Conservation (phyloP, 1,140 invertebrate species). For the Hestina assimilis region DNA sequence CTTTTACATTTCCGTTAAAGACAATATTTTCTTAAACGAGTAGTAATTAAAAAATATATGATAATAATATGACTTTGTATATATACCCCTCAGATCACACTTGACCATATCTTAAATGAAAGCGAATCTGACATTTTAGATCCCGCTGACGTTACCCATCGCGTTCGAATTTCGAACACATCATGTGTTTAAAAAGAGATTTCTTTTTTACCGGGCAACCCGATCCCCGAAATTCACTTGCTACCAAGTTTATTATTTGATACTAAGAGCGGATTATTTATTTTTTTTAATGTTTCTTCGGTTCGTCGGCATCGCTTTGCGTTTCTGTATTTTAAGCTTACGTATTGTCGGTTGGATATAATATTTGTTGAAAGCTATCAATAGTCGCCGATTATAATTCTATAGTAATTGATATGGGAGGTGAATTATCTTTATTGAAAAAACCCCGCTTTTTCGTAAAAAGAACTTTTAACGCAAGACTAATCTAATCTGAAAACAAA, state of each 20-base stretch:
- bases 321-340: conserved; percentile 42
- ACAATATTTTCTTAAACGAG: too few relatives aligned
- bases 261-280: conserved; percentile 67
- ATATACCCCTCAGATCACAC: neutral
- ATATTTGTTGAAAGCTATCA: conserved; percentile 30
- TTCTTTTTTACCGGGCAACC: conserved; percentile 62
- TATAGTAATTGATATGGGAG: neutral
- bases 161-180: conserved; percentile 59
- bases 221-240: conserved; percentile 75
- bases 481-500: too few relatives aligned
- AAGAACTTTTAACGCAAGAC: too few relatives aligned
- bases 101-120: conserved; percentile 11
- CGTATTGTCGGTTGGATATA: conserved; percentile 50
- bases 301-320: conserved; percentile 58
- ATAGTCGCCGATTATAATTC: conserved; percentile 2
- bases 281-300: conserved; percentile 26
- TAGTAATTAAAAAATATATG: too few relatives aligned
- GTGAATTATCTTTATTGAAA: too few relatives aligned
- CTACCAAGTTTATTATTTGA: conserved; percentile 78
- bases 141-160: conserved; percentile 59
- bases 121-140: conserved; percentile 44
- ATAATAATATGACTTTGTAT: too few relatives aligned
- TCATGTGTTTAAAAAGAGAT: conserved; percentile 14
- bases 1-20: too few relatives aligned
- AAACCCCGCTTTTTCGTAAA: too few relatives aligned